Conservation (phyloP, 2,888 invertebrate genomes). For the Macropis europaea region DNA sequence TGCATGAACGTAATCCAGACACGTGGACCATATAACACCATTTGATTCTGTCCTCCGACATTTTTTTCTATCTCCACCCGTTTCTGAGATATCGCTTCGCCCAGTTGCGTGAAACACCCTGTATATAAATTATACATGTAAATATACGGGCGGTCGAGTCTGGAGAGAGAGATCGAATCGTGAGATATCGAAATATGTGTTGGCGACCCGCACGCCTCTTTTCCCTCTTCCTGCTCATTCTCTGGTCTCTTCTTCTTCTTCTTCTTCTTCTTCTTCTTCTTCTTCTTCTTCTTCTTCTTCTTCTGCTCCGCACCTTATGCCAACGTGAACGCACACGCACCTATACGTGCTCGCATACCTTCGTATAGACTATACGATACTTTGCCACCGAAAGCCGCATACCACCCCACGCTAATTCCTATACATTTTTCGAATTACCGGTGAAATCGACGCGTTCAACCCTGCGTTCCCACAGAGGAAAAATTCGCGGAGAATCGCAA, state of each 20-base stretch:
- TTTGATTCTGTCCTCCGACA: too few relatives aligned
- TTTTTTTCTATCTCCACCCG: too few relatives aligned
- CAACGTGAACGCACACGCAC: constrained; percentile 38
- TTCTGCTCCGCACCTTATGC: constrained; percentile 27
- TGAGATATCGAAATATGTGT: constrained; percentile 75
- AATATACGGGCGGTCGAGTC: constrained; percentile 73
- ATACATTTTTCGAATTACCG: constrained; percentile 50
- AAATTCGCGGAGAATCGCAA: constrained; percentile 33
- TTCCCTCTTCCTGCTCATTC: constrained; percentile 15
- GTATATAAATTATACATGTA: constrained; percentile 79
- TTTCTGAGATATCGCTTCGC: too few relatives aligned
- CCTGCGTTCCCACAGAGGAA: constrained; percentile 35
- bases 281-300: constrained; percentile 12
- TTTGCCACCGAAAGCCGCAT: constrained; percentile 34
- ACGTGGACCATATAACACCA: too few relatives aligned
- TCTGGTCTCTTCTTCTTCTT: constrained; percentile 23
- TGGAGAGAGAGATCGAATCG: constrained; percentile 72
- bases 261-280: constrained; percentile 36
- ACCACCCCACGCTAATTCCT: constrained; percentile 40
- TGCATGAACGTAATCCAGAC: too few relatives aligned
- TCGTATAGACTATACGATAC: constrained; percentile 10
- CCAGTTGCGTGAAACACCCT: too few relatives aligned
- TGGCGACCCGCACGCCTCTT: constrained; percentile 66
- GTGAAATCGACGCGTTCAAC: constrained; percentile 20
- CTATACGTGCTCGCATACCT: constrained; percentile 48